Evolutionary conservation across 2,888 invertebrate genomes (phyloP), one percentile per base, ranked within the genome.

Genomic region (Therioaphis trifolii): DNA sequence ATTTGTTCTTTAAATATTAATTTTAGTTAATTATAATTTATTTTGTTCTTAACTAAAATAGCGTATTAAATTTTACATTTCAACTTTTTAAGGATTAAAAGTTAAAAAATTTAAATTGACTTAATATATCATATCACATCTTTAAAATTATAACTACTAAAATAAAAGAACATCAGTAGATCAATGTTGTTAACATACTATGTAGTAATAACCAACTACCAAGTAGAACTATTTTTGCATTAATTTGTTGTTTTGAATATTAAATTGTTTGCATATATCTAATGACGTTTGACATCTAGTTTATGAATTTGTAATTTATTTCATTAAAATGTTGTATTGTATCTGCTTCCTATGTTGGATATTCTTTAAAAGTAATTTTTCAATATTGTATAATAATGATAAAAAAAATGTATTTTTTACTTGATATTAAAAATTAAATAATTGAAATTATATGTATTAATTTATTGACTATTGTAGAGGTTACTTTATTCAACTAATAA

Each of bases 121-220:
- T 35, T 5, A 5, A 3, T 7, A 35, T 7, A 35, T 35, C 35
- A 35, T 35, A 35, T 35, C 35, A 35, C 7, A 35, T 35, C 35
- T 35, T 35, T 93, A 88, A 93, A 92, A 91, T 55, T 40, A 55
- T 3, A n/a, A 21, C 29, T 7, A 35, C 24, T 76, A 18, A 69
- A 21, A 80, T 52, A 71, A 80, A 29, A 49, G 43, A 58, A 46
- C 18, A 71, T 58, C 58, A 21, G 14, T 46, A 4, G 0, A 14
- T 40, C 3, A 61, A 46, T 27, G 18, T 40, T 68, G 27, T 49
- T 35, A 18, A 12, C 1, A 40, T 58, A 72, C 61, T 61, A 18
- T 11, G 14, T 71, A 12, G 21, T 24, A 71, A 5, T 35, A 35
- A 7, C 35, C 7, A 35, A 5, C 4, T 35, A 7, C 35, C 7